Evolutionary conservation across 2,113 vertebrate species (phyloP), one percentile per base, ranked within the genome.

Genomic region (Pandion haliaetus): DNA sequence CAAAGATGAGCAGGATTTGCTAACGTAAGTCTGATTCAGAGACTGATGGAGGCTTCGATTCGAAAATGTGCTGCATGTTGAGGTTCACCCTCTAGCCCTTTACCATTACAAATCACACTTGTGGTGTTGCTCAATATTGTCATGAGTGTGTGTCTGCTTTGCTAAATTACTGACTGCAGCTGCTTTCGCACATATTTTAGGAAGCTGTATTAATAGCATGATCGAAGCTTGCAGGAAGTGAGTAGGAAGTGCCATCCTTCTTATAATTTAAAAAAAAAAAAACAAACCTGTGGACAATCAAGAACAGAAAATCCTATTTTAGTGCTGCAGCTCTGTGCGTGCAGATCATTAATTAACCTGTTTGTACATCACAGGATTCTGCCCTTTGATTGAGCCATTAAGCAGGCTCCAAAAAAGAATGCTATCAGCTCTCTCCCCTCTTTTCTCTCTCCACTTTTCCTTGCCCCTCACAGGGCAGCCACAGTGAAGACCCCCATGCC

Each of bases 281-380:
- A 45, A 29, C 9, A 16, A 3, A 28, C 32, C 15, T 23, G 25
- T 38, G 24, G 62, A 88, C 71, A 83, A 73, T 57, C 31, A 85
- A 86, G 32, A 95, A 57, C 15, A 72, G n/a, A 97, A 88, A 96
- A 95, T 69, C 81, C 49, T n/a, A 58, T 79, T 96, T 77, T 31
- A 74, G 58, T 50, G 36, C 76, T 52, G 29, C 71, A 65, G 32
- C 9, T 90, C 23, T 72, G 8, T 71, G 76, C 66, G 69, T 16
- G 6, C 19, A 92, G 66, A 74, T 59, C 14, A 70, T 59, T 94
- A 95, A 90, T 81, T 92, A 91, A 65, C 31, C 49, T 63, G 12
- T 61, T 83, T 40, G 32, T 50, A 67, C 19, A 71, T 58, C 86
- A 65, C 52, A 95, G 59, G 49, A 95, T 69, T 55, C 29, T 76